Percentiles rank a stretch among this genome's conserved stretches.
phyloP scores from a whole-genome alignment of 53 echinoderm and acorn worm genomes.

The Henricia sp. region DNA sequence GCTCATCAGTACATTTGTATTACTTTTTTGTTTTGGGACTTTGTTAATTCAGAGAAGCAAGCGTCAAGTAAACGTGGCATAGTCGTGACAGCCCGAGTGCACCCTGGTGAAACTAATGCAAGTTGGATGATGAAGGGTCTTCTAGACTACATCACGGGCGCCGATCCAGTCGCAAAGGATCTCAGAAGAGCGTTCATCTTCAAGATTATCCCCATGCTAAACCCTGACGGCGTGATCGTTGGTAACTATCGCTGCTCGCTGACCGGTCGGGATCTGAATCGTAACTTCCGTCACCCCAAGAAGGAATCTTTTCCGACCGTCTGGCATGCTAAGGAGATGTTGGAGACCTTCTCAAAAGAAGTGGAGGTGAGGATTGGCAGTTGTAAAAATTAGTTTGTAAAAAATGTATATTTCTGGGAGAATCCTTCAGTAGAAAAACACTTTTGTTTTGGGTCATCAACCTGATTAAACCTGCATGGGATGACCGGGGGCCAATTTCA shows the following conservation, averaged over 20 bases:
- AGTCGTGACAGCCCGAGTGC: slow-evolving; percentile 92
- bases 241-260: slow-evolving; percentile 98
- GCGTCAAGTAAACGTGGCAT: slow-evolving; percentile 71
- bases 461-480: too few species aligned
- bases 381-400: too few species aligned
- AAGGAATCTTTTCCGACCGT: slow-evolving; percentile 93
- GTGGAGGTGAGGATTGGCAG: too few species aligned
- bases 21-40: too few species aligned
- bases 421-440: too few species aligned
- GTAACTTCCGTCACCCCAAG: slow-evolving; percentile 91
- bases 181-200: slow-evolving; percentile 89
- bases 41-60: slow-evolving; percentile 54
- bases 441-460: too few species aligned
- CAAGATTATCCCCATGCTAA: slow-evolving; percentile 97
- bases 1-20: too few species aligned
- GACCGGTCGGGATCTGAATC: slow-evolving; percentile 93
- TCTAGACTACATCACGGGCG: slow-evolving; percentile 92
- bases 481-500: too few species aligned
- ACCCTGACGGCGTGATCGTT: slow-evolving; percentile 96
- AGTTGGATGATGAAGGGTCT: slow-evolving; percentile 99
- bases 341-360: slow-evolving; percentile 80
- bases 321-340: slow-evolving; percentile 89
- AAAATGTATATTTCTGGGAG: too few species aligned
- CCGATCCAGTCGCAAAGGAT: slow-evolving; percentile 88
- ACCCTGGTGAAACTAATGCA: slow-evolving; percentile 97